Conservation (phyloP, 2,888 invertebrate species). For the Volucella inanis region DNA sequence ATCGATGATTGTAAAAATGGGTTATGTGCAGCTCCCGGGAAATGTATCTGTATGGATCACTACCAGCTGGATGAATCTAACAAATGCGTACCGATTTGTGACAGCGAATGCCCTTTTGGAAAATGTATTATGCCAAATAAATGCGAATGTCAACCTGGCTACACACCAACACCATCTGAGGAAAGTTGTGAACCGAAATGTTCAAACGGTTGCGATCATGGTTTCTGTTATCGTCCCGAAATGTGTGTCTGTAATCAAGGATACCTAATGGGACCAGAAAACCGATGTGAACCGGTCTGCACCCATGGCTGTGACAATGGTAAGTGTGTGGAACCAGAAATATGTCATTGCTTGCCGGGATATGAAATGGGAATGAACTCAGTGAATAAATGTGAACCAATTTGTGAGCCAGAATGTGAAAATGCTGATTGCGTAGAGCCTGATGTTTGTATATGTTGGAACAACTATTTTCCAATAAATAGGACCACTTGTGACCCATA, state of each 20-base stretch:
- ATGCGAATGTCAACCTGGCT: conserved; percentile 66
- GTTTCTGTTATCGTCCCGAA: conserved; percentile 76
- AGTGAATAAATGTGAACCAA: conserved; percentile 78
- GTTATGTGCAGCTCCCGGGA: conserved; percentile 77
- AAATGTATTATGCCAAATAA: conserved; percentile 55
- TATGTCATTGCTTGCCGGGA: conserved; percentile 85
- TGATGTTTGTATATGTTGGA: conserved; percentile 78
- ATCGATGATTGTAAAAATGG: conserved; percentile 64
- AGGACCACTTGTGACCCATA: conserved; percentile 75
- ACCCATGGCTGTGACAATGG: conserved; percentile 78
- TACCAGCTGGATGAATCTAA: conserved; percentile 66
- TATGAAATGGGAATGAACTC: conserved; percentile 61
- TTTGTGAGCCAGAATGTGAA: conserved; percentile 80
- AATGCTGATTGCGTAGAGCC: conserved; percentile 83
- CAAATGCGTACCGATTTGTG: conserved; percentile 77
- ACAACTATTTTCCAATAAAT: conserved; percentile 78
- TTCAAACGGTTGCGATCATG: conserved; percentile 75
- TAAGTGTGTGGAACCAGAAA: conserved; percentile 83
- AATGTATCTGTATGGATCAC: conserved; percentile 80
- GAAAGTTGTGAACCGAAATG: conserved; percentile 80
- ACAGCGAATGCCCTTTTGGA: conserved; percentile 60
- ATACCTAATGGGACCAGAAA: conserved; percentile 79
- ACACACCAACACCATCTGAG: conserved; percentile 64
- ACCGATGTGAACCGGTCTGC: conserved; percentile 79
- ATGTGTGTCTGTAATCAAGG: conserved; percentile 83